Percentiles rank a stretch among this genome's conserved stretches.
Evolutionary conservation across 2,797 vertebrate species (phyloP).

Genomic region (Mycteria americana): DNA sequence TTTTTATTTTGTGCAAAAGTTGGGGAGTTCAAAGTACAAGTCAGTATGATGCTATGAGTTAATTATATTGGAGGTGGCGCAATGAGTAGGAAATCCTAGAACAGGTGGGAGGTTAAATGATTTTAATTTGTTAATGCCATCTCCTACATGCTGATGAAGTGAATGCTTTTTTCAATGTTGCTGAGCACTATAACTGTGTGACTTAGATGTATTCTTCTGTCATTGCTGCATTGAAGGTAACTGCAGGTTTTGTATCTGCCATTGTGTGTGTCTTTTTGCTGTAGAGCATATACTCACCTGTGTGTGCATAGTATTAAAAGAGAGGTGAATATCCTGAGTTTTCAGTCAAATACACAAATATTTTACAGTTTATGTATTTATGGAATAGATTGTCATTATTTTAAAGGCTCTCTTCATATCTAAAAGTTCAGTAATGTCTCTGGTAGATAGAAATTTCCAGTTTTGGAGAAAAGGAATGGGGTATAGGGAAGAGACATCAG

Average conservation of each 20-base stretch:
- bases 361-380: neutral
- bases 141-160: neutral
- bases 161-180: neutral
- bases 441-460: neutral
- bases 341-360: neutral
- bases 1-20: neutral
- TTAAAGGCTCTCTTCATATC: neutral
- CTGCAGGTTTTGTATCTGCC: neutral
- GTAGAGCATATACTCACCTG: neutral
- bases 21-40: neutral
- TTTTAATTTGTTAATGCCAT: neutral
- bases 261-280: neutral
- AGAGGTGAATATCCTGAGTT: neutral
- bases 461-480: neutral
- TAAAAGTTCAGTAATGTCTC: neutral
- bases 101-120: neutral
- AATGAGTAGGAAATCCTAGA: constrained; percentile 4
- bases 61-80: neutral
- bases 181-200: neutral
- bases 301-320: neutral
- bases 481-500: neutral
- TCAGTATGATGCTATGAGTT: neutral
- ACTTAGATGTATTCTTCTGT: neutral
- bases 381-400: neutral
- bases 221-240: neutral